Conservation (phyloP, 2,113 vertebrate species). For the Cyanistes caeruleus region DNA sequence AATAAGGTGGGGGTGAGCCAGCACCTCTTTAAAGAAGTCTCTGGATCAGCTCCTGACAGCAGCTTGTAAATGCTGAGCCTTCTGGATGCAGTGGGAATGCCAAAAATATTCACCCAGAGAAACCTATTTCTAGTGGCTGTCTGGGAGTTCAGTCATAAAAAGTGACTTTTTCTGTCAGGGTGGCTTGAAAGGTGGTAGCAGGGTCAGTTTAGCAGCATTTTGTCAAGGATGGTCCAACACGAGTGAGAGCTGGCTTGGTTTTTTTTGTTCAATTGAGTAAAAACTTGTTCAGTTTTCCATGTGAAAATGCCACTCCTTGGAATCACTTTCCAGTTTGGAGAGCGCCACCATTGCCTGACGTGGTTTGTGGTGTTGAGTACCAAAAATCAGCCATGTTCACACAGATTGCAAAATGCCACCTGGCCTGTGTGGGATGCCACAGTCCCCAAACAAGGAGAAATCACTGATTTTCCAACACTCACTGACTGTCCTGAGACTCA, state of each 20-base stretch:
- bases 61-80: background rate
- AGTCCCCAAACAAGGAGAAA: background rate
- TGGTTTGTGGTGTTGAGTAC: background rate
- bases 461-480: background rate
- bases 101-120: background rate
- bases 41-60: background rate
- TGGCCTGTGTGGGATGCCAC: background rate
- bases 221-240: background rate
- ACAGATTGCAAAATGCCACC: background rate
- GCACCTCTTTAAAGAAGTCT: background rate
- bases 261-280: too few species aligned
- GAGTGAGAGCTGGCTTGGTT: background rate
- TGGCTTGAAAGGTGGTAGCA: background rate
- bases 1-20: background rate
- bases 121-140: background rate
- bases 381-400: too few species aligned
- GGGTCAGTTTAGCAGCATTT: background rate
- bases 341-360: background rate
- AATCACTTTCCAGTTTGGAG: background rate
- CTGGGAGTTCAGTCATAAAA: background rate
- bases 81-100: background rate
- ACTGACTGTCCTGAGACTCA: background rate
- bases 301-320: background rate
- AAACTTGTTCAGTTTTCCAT: background rate
- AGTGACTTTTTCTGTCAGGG: background rate